Conservation (phyloP, 2,113 vertebrate species). For the Onychostruthus taczanowskii region DNA sequence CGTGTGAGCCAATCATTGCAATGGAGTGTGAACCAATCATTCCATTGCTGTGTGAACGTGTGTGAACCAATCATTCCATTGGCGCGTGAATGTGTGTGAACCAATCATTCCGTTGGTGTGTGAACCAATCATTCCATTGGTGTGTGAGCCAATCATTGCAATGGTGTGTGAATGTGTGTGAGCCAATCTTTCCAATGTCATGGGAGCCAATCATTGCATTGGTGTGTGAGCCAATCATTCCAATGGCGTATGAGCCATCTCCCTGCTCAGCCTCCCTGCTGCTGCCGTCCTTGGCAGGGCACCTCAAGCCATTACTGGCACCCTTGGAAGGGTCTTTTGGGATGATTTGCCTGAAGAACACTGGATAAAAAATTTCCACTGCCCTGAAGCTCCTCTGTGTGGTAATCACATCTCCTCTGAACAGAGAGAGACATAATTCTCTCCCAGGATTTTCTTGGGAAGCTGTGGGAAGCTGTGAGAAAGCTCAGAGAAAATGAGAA, state of each 20-base stretch:
- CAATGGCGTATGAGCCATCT: not conserved
- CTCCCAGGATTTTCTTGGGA: too few relatives aligned
- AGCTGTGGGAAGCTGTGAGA: too few relatives aligned
- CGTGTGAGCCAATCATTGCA: not conserved
- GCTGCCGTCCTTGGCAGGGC: not conserved
- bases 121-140: not conserved
- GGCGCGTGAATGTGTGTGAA: not conserved
- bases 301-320: not conserved
- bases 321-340: not conserved
- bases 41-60: not conserved
- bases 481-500: too few relatives aligned
- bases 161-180: too few relatives aligned
- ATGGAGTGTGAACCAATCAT: not conserved
- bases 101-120: not conserved
- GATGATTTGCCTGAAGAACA: not conserved
- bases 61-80: not conserved
- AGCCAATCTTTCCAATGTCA: not conserved
- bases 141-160: not conserved
- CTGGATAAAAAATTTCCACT: not conserved
- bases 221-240: not conserved
- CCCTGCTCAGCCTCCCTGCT: not conserved
- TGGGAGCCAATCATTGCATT: not conserved
- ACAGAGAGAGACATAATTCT: too few relatives aligned
- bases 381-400: not conserved
- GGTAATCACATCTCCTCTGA: too few relatives aligned